phyloP scores from a whole-genome alignment of 2,113 vertebrate species.

The Lophura nycthemera region DNA sequence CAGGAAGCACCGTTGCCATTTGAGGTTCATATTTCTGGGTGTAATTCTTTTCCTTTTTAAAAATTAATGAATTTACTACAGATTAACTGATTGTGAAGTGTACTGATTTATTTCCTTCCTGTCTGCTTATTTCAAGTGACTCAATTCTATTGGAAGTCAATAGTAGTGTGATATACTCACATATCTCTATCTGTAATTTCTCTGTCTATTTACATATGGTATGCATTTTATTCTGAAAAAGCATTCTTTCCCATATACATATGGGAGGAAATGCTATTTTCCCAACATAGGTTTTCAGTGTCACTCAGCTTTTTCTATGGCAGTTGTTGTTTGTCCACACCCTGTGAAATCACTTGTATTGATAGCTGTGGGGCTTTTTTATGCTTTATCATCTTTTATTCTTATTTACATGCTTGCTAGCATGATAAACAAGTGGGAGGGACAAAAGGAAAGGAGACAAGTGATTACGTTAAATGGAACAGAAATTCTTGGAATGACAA shows the following conservation, averaged over 20 bases:
- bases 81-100: slow-evolving; percentile 62
- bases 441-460: accelerated
- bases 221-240: no score
- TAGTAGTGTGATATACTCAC: slow-evolving; percentile 9
- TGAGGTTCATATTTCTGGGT: slow-evolving; percentile 68
- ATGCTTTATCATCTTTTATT: background rate
- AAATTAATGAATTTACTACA: slow-evolving; percentile 73
- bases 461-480: background rate
- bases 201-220: background rate
- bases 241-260: background rate
- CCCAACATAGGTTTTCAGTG: background rate
- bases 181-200: background rate
- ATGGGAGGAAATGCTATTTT: background rate
- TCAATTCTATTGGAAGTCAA: slow-evolving; percentile 65
- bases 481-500: background rate
- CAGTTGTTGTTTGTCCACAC: background rate
- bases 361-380: no score
- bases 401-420: background rate
- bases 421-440: background rate
- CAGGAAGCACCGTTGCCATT: slow-evolving; percentile 63
- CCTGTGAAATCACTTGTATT: background rate
- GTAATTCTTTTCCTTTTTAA: slow-evolving; percentile 66
- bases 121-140: slow-evolving; percentile 51
- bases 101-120: slow-evolving; percentile 69
- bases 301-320: background rate